Evolutionary conservation across 35 echinoderm and acorn worm genomes (phyloP), one percentile per base, ranked within the genome.

Genomic region (Hemicentrotus pulcherrimus): DNA sequence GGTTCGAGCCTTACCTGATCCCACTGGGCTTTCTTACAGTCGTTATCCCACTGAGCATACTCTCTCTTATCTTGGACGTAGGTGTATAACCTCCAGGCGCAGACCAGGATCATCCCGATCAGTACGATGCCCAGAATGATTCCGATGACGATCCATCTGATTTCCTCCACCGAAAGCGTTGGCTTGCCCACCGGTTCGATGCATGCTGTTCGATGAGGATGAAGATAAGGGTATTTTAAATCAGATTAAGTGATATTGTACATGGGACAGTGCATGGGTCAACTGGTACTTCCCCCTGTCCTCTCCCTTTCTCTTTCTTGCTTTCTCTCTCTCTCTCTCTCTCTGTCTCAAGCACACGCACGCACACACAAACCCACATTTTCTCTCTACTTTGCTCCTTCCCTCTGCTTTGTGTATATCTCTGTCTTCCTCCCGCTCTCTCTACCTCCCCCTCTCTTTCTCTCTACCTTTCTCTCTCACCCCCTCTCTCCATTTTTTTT

Each of bases 51-150:
- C 46, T 94, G 94, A 2, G 95, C 97, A 94, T 97, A 97, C 90
- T 99, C 98, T 48, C 96, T 96, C 46, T 94, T 96, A 85, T 99
- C 98, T 58, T 97, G 95, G 46, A 99, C 95, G 85, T 96, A 95
- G 30, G 98, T 96, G 32, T 98, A 97, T 32, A 99, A 47, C 65
- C 97, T 97, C 98, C 98, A 99, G 96, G 96, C 96, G 85, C 97
- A 41, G 16, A 99, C 94, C 2, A 99, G 94, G 28, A 96, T 95
- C 48, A 99, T 94, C 71, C 98, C 97, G 46, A 99, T 95, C 88
- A 99, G 88, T 61, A 99, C 96, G 86, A 99, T 97, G 6, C 98
- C 97, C 7, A 99, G 95, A 19, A 99, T 96, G 70, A 99, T 97
- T 9, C 98, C 97, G n/a, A 97, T 61, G 59, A 99, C 96, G 61